Evolutionary conservation across 2,113 vertebrate species (phyloP).

Genomic region (Tylochromis polylepis): DNA sequence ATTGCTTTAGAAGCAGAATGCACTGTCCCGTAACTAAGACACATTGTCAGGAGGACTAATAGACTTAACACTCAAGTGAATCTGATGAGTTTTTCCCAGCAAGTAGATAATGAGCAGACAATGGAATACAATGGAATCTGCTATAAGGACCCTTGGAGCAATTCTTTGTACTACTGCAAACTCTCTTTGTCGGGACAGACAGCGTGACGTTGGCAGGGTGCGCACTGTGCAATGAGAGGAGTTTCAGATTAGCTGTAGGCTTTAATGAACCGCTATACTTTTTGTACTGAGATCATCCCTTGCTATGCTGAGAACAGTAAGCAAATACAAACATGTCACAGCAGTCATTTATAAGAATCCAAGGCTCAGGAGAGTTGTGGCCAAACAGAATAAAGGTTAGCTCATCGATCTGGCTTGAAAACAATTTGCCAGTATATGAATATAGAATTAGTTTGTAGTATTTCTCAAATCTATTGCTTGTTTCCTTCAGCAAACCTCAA

Average conservation of each 20-base stretch:
- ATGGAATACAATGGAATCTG: slow-evolving; percentile 56
- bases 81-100: slow-evolving; percentile 67
- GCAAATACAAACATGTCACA: neutral
- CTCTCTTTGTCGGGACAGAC: neutral
- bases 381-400: neutral
- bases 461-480: neutral
- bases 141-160: slow-evolving; percentile 41
- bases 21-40: slow-evolving; percentile 65
- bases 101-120: slow-evolving; percentile 65
- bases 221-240: neutral
- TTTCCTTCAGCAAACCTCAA: neutral
- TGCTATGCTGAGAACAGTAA: neutral
- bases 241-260: neutral
- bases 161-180: slow-evolving; percentile 34
- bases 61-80: slow-evolving; percentile 70
- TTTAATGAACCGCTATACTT: neutral
- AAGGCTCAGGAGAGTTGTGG: neutral
- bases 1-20: slow-evolving; percentile 70
- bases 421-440: neutral
- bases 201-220: neutral
- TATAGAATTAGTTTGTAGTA: neutral
- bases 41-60: slow-evolving; percentile 68
- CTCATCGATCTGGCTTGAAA: neutral
- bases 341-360: neutral
- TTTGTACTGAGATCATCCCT: neutral